Base-by-base conservation (phyloP, 1,140 invertebrate species). In the Zaprionus capensis region DNA sequence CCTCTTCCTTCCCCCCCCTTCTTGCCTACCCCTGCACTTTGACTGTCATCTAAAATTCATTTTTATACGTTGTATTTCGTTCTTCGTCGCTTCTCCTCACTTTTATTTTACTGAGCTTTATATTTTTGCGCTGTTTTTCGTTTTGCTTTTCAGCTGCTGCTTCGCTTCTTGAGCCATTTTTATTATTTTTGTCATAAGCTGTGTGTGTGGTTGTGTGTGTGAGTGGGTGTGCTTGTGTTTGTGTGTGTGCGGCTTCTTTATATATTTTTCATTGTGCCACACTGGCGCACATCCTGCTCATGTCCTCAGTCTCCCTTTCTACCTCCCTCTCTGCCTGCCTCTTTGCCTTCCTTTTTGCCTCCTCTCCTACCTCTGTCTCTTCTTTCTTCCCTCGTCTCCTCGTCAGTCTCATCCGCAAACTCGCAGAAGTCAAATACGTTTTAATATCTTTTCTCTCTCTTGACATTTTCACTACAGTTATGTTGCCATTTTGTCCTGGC, bases 11-110 rank as follows among this genome's bases (percentile, higher is more conserved):
- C 26, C 28, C 24, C 5, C 11, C 28, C 11, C 34, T 12, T 31
- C 11, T 34, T 12, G 26, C 14, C 36, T 20, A 62, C 53, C 46
- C 49, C 31, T 68, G 46, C 77, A 83, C 81, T 88, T 88, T 90
- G 85, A 80, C 85, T 90, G 85, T 90, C 85, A 90, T 90, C 85
- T 90, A 90, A 90, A 90, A 90, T 90, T 90, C 85, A 90, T 90
- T 90, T 90, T 90, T 90, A 90, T 90, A 90, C 85, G 41, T 90
- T 85, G 81, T 90, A 80, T 90, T 77, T 73, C 41, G 34, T 77
- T 72, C 57, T 78, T 76, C 49, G 65, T 69, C 53, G 66, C 46
- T 44, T 71, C 36, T 69, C 38, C 28, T 67, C 28, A 59, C 38
- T 79, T 71, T 62, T 67, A 76, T 76, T 70, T 78, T 78, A 73